Conservation (phyloP, 2,113 vertebrate genomes). For the Bubo bubo region DNA sequence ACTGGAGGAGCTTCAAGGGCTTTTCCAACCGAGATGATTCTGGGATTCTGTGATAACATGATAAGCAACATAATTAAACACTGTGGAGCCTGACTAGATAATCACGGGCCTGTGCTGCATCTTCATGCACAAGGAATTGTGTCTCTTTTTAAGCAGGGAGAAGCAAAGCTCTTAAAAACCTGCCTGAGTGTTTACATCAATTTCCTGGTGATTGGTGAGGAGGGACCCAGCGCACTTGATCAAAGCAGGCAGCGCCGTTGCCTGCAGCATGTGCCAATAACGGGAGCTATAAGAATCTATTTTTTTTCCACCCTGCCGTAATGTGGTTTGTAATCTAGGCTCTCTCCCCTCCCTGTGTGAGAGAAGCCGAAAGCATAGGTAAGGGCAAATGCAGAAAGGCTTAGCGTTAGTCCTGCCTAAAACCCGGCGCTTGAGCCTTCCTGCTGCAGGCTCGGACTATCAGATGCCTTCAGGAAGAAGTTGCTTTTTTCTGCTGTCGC, state of each 20-base stretch:
- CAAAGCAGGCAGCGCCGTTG: neutral
- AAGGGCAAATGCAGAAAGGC: rapidly evolving
- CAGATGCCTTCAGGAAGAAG: neutral
- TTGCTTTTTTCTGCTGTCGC: neutral
- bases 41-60: neutral
- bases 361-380: neutral
- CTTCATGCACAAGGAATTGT: neutral
- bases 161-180: neutral
- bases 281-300: rapidly evolving
- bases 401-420: neutral
- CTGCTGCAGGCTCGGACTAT: rapidly evolving
- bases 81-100: neutral
- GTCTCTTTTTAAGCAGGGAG: neutral
- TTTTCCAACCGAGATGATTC: too few species aligned
- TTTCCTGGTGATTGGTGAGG: neutral
- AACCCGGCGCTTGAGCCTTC: neutral
- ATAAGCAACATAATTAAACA: neutral
- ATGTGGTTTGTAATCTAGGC: neutral
- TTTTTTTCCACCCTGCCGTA: neutral
- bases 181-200: neutral
- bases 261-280: neutral
- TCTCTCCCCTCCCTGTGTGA: neutral
- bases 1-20: too few species aligned
- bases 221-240: neutral
- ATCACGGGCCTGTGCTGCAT: neutral